Evolutionary conservation across 1,140 invertebrate genomes (phyloP).

Genomic region (Drosophila subpulchrella): DNA sequence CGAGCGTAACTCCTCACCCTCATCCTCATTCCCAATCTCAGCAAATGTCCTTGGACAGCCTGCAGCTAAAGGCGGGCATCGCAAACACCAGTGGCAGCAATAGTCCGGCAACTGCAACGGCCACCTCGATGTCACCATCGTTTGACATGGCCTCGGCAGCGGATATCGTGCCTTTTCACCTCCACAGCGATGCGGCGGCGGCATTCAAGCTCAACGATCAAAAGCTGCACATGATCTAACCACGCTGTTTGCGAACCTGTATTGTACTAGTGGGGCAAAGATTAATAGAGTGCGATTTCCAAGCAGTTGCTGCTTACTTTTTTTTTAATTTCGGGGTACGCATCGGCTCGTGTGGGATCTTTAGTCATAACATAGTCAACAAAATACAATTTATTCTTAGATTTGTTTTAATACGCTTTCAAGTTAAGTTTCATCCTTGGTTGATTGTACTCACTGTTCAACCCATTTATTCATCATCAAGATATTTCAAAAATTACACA

Average conservation of each 20-base stretch:
- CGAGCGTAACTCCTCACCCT: slow-evolving; percentile 17
- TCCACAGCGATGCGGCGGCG: slow-evolving; percentile 86
- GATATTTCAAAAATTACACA: not conserved
- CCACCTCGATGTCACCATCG: slow-evolving; percentile 33
- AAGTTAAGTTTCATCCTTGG: not conserved
- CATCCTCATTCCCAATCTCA: slow-evolving; percentile 28
- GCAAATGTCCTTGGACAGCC: slow-evolving; percentile 49
- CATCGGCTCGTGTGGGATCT: slow-evolving; percentile 3
- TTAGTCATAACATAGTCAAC: slow-evolving; percentile 17
- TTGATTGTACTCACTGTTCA: not conserved
- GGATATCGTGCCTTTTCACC: slow-evolving; percentile 90
- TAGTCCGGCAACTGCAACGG: slow-evolving; percentile 21
- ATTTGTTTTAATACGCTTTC: slow-evolving; percentile 1
- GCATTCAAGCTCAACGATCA: slow-evolving; percentile 68
- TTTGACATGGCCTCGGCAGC: slow-evolving; percentile 85
- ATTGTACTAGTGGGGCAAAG: not conserved
- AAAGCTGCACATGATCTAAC: slow-evolving; percentile 75
- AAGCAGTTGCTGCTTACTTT: slow-evolving; percentile 4
- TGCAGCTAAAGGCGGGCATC: slow-evolving; percentile 50
- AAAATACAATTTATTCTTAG: slow-evolving; percentile 2
- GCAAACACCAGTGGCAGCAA: slow-evolving; percentile 35
- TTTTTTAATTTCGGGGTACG: slow-evolving; percentile 3
- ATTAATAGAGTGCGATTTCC: slow-evolving; percentile 2
- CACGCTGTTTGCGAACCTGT: not conserved
- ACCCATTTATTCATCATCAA: not conserved